Evolutionary conservation across 2,113 vertebrate species (phyloP).

Genomic region (Cyanoramphus novaezelandiae): DNA sequence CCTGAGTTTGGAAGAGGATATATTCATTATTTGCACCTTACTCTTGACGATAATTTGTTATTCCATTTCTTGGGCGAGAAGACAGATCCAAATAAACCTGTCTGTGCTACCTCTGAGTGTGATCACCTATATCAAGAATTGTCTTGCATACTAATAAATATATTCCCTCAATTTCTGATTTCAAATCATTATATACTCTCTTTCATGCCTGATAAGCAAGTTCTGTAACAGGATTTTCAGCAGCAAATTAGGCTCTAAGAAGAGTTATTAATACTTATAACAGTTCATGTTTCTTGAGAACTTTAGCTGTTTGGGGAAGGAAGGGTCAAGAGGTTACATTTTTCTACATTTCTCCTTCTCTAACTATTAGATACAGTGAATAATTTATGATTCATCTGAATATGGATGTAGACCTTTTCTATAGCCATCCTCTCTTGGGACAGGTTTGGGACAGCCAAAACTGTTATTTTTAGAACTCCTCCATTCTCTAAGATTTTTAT

Average conservation of each 20-base stretch:
- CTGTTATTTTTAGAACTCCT: conserved; percentile 11
- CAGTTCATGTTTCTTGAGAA: conserved; percentile 36
- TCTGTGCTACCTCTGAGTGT: neutral
- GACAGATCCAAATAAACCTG: neutral
- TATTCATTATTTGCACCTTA: neutral
- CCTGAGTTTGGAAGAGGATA: neutral
- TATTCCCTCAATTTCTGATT: neutral
- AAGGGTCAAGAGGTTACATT: neutral
- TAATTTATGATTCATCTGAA: conserved; percentile 32
- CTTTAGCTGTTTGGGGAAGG: neutral
- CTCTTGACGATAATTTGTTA: neutral
- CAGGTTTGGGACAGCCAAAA: neutral
- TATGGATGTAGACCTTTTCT: neutral
- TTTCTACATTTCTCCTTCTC: conserved; percentile 13
- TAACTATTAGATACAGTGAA: neutral
- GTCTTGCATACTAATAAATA: neutral
- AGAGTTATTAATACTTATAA: conserved; percentile 18
- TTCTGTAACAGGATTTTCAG: neutral
- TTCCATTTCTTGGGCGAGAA: neutral
- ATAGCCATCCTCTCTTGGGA: neutral
- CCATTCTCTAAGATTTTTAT: neutral
- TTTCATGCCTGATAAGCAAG: neutral
- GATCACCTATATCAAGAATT: neutral
- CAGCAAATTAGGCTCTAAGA: neutral
- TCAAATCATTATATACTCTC: neutral